Base-by-base conservation (phyloP, 2,797 vertebrate species). In the Pseudomugil tenellus region DNA sequence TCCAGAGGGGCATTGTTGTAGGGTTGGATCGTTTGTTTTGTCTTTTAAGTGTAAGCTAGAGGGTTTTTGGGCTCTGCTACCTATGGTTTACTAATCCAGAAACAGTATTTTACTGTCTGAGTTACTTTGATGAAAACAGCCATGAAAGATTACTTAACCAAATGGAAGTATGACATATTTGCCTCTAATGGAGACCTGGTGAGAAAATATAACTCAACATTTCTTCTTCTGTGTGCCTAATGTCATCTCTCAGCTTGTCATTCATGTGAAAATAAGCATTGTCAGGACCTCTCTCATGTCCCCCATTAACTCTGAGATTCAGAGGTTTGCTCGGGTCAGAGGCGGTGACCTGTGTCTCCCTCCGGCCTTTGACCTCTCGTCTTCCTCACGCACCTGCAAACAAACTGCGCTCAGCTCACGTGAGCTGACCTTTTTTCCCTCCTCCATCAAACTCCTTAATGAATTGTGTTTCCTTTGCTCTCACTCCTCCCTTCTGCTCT, bases 11-110 rank as follows among this genome's bases (percentile, higher is more conserved):
- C 23, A 61, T 57, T 70, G 79, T 81, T 71, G 69, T 65, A 72
- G 59, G 64, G 8, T 66, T 56, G 12, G 57, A 43, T 37, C 49
- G 66, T 66, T 79, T 81, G 77, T 87, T 87, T 80, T 79, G 58
- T 61, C 78, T 70, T 64, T 67, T 67, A 14, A 3, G n/a, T 67
- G 39, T 58, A n/a, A 80, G 75, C 80, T 61, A 72, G 26, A 32
- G 52, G 61, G 72, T 72, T 75, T 46, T 23, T 73, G 68, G 67
- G 61, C 75, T 73, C 46, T 69, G 61, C 51, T 74, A 17, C 60
- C 39, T 66, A 28, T 68, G 65, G 52, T 60, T 68, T 39, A 72
- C 55, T 3, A 51, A n/a, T 62, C 26, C 53, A 37, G 51, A 54
- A 51, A 63, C 66, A 31, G 26, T 21, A 21, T 48, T 41, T 80